These are phyloP conservation scores for Urocynchramus pylzowi DNA, from an alignment of 2,113 vertebrate species.

Conservation along the genomic window DNA sequence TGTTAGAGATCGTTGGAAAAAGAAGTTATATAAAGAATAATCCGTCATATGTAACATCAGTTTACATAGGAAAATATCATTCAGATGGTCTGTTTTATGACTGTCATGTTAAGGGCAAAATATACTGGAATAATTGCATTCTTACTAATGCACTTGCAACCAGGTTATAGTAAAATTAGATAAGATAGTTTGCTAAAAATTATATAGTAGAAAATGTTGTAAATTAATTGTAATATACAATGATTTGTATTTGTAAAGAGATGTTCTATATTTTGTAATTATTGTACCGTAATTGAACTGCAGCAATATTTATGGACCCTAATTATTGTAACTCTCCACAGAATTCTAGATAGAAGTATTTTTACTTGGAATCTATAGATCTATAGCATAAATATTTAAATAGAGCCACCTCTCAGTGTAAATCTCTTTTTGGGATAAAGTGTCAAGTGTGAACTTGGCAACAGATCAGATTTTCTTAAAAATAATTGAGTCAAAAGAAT, in stretches of 20 bases:
- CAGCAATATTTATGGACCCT: constrained; percentile 96
- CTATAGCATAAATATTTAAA: constrained; percentile 74
- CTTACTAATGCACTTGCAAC: constrained; percentile 87
- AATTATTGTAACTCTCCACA: constrained; percentile 80
- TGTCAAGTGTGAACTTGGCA: constrained; percentile 71
- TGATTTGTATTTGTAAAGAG: constrained; percentile 98
- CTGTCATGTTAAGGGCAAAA: constrained; percentile 77
- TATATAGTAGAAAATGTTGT: constrained; percentile 89
- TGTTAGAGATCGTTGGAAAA: constrained; percentile 44
- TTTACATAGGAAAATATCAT: constrained; percentile 72
- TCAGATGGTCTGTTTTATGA: constrained; percentile 73
- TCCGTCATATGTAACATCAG: constrained; percentile 64
- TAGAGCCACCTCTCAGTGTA: constrained; percentile 79
- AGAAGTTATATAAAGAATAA: constrained; percentile 64
- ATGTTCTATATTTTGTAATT: constrained; percentile 99
- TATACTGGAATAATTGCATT: constrained; percentile 89
- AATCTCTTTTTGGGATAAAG: constrained; percentile 69
- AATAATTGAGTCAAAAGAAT: constrained; percentile 57
- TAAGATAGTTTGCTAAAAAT: constrained; percentile 87
- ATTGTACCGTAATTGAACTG: constrained; percentile 89
- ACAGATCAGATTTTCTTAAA: constrained; percentile 46
- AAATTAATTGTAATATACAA: constrained; percentile 94
- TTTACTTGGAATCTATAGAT: constrained; percentile 79
- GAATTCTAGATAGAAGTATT: constrained; percentile 78
- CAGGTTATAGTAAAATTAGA: constrained; percentile 87